Conservation (phyloP, 2,888 invertebrate genomes). For the Archaeoteleia sp. region DNA sequence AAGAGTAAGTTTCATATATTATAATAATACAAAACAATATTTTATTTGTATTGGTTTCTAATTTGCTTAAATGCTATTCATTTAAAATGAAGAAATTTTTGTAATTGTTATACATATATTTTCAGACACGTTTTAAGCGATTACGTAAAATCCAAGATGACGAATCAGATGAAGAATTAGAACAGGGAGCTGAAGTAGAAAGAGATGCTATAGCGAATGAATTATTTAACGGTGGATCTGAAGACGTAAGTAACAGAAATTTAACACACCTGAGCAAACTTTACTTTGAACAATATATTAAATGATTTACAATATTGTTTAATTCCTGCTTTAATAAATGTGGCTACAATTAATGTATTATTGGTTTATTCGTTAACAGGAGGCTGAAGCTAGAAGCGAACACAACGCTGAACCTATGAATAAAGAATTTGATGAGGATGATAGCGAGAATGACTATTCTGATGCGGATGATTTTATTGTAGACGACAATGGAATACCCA, state of each 20-base stretch:
- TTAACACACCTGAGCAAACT: too few species aligned
- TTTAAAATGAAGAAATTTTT: too few species aligned
- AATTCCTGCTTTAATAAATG: too few species aligned
- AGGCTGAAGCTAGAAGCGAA: constrained; percentile 87
- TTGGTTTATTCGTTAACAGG: constrained; percentile 76
- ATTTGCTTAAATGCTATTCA: too few species aligned
- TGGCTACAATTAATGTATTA: too few species aligned
- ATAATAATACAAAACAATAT: too few species aligned
- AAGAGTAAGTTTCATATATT: constrained; percentile 82
- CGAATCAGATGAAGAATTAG: constrained; percentile 91
- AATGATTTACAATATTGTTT: too few species aligned
- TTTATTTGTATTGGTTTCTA: too few species aligned
- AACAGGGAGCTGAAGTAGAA: constrained; percentile 79
- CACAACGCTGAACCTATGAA: constrained; percentile 79
- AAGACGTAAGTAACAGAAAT: constrained; percentile 89
- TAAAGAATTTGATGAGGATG: constrained; percentile 83
- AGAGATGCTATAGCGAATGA: constrained; percentile 92
- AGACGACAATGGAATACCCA: constrained; percentile 94
- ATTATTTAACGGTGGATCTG: constrained; percentile 88
- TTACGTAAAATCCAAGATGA: constrained; percentile 90
- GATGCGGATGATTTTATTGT: constrained; percentile 98
- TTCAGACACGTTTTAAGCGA: constrained; percentile 90
- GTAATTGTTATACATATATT: too few species aligned
- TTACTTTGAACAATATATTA: too few species aligned
- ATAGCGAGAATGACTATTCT: constrained; percentile 86